phyloP scores from a whole-genome alignment of 2,797 vertebrate species.

The Silurus lanzhouensis region DNA sequence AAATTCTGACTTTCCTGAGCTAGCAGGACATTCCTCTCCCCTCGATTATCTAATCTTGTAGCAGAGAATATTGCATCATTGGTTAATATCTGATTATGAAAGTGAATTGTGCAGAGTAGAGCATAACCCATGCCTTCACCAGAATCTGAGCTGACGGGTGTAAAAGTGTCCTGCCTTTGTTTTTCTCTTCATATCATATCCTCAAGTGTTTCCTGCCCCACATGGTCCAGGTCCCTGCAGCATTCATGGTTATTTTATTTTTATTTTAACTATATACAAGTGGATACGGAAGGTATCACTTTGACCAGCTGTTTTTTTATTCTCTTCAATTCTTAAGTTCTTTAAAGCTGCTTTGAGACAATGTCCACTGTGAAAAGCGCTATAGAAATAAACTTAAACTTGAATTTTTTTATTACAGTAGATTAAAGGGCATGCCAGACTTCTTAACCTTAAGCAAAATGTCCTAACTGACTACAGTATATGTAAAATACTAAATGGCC shows the following conservation, averaged over 20 bases:
- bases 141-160: background rate
- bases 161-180: background rate
- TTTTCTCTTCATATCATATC: background rate
- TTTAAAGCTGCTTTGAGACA: too few relatives aligned
- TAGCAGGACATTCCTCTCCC: background rate
- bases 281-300: background rate
- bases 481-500: background rate
- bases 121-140: background rate
- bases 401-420: background rate
- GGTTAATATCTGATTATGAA: background rate
- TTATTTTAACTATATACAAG: too few relatives aligned
- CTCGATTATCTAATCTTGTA: background rate
- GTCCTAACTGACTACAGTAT: background rate
- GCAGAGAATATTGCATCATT: background rate
- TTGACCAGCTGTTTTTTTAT: background rate
- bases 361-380: too few relatives aligned
- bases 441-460: background rate
- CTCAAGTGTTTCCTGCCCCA: background rate
- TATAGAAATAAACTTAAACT: too few relatives aligned
- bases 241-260: background rate
- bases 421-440: background rate
- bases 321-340: too few relatives aligned
- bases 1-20: background rate
- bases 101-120: background rate
- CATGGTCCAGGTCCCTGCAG: background rate